These are phyloP conservation scores for Emydura subglobosa DNA, from an alignment of 2,113 vertebrate genomes.

Conservation along the genomic window DNA sequence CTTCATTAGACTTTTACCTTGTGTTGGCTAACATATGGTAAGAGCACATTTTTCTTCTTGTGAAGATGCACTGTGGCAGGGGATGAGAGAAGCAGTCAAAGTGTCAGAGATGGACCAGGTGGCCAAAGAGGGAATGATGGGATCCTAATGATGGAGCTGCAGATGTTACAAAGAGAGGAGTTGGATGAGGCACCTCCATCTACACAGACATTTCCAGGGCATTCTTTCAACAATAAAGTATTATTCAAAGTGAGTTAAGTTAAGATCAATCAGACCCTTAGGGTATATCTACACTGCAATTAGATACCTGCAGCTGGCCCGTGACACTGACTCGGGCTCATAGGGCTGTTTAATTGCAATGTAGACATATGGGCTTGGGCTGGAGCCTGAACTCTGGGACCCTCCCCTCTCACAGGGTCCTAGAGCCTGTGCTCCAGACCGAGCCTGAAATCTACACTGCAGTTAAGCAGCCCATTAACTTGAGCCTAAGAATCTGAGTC, in stretches of 20 bases:
- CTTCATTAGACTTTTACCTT: neutral
- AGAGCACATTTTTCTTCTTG: neutral
- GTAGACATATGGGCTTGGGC: neutral
- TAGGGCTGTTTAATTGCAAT: neutral
- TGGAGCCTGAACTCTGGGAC: neutral
- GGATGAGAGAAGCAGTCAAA: neutral
- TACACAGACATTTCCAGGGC: neutral
- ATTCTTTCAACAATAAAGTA: neutral
- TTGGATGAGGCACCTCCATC: too few species aligned
- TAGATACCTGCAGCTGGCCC: neutral
- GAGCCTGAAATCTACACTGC: neutral
- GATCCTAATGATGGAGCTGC: neutral
- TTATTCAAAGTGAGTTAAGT: neutral
- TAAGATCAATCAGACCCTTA: neutral
- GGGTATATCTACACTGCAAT: neutral
- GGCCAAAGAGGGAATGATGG: neutral
- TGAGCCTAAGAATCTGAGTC: neutral
- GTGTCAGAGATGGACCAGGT: neutral
- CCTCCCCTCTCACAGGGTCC: neutral
- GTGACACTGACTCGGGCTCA: neutral
- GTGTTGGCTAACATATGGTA: neutral
- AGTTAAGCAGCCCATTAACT: neutral
- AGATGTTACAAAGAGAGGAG: neutral
- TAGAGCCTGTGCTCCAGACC: neutral
- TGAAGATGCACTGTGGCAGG: neutral